Conservation (phyloP, 2,888 invertebrate genomes). For the Drosophila cognata region DNA sequence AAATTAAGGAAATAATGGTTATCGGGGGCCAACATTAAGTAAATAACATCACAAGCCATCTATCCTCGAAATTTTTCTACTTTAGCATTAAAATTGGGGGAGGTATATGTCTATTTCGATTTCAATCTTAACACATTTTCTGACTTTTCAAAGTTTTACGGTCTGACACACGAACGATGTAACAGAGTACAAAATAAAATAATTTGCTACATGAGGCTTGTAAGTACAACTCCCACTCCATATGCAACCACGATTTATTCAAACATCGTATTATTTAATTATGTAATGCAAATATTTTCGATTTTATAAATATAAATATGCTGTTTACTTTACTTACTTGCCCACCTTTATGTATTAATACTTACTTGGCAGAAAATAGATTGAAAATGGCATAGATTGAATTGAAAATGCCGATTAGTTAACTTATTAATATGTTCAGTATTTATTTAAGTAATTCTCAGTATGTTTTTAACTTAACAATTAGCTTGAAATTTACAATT, state of each 20-base stretch:
- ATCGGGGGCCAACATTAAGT: not conserved
- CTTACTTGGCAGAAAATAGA: conserved; percentile 21
- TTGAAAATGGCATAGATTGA: not conserved
- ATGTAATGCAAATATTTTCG: not conserved
- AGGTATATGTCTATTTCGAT: not conserved
- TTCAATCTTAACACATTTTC: not conserved
- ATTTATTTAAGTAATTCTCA: conserved; percentile 75
- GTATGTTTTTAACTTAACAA: conserved; percentile 59
- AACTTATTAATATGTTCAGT: conserved; percentile 70
- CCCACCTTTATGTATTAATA: not conserved
- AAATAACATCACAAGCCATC: not conserved
- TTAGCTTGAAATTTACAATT: conserved; percentile 61
- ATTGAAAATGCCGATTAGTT: conserved; percentile 8
- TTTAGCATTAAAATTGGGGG: not conserved
- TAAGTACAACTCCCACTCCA: not conserved
- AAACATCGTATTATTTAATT: not conserved
- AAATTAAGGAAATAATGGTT: not conserved
- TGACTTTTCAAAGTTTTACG: not conserved
- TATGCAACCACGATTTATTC: not conserved
- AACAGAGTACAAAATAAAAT: not conserved
- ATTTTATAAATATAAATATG: not conserved
- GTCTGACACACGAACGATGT: not conserved
- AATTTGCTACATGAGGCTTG: not conserved
- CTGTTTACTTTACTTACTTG: not conserved
- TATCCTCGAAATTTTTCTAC: not conserved